phyloP scores from a whole-genome alignment of 2,888 invertebrate species.

The Megalurothrips usitatus region DNA sequence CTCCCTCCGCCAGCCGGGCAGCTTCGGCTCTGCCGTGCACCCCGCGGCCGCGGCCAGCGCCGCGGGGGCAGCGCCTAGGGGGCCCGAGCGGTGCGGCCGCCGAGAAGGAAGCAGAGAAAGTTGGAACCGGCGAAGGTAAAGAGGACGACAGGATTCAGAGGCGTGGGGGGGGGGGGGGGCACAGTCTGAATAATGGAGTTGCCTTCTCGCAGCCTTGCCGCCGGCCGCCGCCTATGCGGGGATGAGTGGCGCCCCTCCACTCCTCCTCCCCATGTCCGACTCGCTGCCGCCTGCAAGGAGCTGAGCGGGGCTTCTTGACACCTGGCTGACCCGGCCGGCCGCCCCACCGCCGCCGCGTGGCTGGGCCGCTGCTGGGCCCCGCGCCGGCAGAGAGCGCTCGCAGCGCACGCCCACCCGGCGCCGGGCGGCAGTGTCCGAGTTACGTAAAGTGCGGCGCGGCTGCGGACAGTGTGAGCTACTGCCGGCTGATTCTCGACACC shows the following conservation, averaged over 20 bases:
- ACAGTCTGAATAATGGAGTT: constrained; percentile 3
- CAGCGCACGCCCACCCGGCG: too few species aligned
- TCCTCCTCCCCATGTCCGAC: neutral
- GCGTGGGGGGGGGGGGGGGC: neutral
- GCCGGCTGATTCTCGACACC: too few species aligned
- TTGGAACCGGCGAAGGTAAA: too few species aligned
- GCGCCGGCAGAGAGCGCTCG: too few species aligned
- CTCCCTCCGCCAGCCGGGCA: too few species aligned
- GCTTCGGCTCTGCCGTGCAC: neutral
- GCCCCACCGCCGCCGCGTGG: neutral
- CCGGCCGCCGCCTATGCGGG: neutral
- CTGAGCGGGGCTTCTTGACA: constrained; percentile 19
- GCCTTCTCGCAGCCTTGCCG: neutral
- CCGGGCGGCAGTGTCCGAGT: too few species aligned
- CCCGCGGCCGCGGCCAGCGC: neutral
- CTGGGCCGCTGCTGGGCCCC: too few species aligned
- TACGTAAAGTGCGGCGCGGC: too few species aligned
- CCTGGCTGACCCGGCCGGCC: neutral
- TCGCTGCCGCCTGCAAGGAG: neutral
- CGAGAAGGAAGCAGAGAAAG: too few species aligned
- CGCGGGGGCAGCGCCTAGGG: neutral
- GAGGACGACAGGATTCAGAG: too few species aligned
- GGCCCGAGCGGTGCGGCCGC: neutral
- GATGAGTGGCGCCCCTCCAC: too few species aligned
- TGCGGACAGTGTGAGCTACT: too few species aligned